phyloP scores from a whole-genome alignment of 2,888 invertebrate species.

The Ochlodes sylvanus region DNA sequence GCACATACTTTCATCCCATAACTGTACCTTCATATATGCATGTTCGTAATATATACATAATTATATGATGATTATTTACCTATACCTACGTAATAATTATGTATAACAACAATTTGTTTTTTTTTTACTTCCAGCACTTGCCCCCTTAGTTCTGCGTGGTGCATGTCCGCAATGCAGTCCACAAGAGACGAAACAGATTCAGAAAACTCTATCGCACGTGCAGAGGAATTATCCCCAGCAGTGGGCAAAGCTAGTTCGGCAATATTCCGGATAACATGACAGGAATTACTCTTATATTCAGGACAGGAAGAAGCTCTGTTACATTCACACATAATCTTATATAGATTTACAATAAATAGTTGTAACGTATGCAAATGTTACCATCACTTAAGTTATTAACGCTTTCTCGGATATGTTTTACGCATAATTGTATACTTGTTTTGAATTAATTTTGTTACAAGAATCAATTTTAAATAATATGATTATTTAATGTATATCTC shows the following conservation, averaged over 20 bases:
- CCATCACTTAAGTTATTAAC: background rate
- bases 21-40: no score
- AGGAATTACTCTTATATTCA: background rate
- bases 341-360: background rate
- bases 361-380: constrained; percentile 3
- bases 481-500: no score
- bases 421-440: background rate
- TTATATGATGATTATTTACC: no score
- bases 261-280: constrained; percentile 84
- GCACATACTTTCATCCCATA: no score
- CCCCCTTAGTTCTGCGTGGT: constrained; percentile 90
- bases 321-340: constrained; percentile 11
- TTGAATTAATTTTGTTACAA: background rate
- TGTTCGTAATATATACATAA: no score
- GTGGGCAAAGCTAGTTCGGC: constrained; percentile 90
- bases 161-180: constrained; percentile 89
- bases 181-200: constrained; percentile 89
- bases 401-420: background rate
- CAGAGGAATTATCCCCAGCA: constrained; percentile 91
- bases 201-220: constrained; percentile 89
- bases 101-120: constrained; percentile 9
- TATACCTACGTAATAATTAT: no score
- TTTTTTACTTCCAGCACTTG: constrained; percentile 85
- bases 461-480: background rate
- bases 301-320: background rate